Evolutionary conservation across 2,113 vertebrate species (phyloP).

Genomic region (Leptosomus discolor): DNA sequence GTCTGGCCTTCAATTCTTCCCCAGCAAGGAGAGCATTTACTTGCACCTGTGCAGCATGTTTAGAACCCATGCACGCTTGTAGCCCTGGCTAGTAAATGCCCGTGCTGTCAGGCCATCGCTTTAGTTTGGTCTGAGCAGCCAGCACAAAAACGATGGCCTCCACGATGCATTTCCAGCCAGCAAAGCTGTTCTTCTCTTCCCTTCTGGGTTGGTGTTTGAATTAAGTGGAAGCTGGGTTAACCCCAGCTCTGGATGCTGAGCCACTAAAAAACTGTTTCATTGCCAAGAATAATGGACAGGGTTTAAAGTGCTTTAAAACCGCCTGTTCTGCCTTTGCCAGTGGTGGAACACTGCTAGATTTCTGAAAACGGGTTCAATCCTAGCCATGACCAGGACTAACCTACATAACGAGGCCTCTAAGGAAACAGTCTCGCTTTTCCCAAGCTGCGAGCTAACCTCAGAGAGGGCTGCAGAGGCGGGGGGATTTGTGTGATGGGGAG

Average conservation of each 20-base stretch:
- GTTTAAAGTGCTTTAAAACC: not conserved
- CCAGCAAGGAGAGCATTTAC: not conserved
- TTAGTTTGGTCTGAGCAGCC: not conserved
- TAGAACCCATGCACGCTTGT: not conserved
- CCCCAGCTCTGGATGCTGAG: not conserved
- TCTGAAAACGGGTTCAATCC: not conserved
- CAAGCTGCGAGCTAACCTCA: not conserved
- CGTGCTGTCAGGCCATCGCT: not conserved
- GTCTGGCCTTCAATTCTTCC: not conserved
- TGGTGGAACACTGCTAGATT: not conserved
- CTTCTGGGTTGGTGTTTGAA: not conserved
- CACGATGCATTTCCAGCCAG: fast-evolving
- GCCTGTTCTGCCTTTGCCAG: not conserved
- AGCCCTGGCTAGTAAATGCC: not conserved
- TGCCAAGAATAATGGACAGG: not conserved
- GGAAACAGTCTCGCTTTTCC: not conserved
- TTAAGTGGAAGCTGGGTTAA: not conserved
- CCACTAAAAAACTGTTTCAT: not conserved
- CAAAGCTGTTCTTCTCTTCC: not conserved
- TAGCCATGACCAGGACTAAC: fast-evolving
- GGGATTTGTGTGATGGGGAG: not conserved
- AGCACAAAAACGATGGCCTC: not conserved
- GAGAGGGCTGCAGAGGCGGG: not conserved
- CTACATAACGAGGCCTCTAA: not conserved
- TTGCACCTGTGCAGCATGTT: fast-evolving